These are phyloP conservation scores for Gisinianus flammeolus DNA, from an alignment of 2,888 invertebrate species.

Conservation along the genomic window DNA sequence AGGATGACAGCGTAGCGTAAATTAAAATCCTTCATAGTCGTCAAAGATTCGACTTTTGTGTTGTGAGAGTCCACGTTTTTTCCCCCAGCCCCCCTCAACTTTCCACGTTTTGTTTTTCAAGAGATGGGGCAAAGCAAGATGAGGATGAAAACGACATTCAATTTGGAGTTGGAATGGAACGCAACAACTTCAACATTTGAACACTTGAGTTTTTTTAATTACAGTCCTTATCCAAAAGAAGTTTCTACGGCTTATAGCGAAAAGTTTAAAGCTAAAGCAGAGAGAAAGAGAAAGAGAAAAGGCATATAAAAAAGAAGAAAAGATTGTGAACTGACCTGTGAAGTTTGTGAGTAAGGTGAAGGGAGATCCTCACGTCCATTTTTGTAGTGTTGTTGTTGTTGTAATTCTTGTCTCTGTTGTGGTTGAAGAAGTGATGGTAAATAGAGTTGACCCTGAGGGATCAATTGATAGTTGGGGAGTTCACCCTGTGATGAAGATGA, in stretches of 20 bases:
- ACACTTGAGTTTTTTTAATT: not conserved
- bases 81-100: no score
- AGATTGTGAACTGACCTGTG: constrained; percentile 18
- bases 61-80: no score
- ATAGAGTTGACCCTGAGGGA: constrained; percentile 37
- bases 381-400: not conserved
- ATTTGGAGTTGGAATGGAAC: not conserved
- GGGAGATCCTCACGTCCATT: not conserved
- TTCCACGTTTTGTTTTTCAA: not conserved
- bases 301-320: no score
- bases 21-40: not conserved
- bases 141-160: not conserved
- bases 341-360: constrained; percentile 6
- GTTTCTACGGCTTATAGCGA: no score
- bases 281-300: not conserved
- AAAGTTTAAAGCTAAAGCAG: not conserved
- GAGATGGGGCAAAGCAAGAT: not conserved
- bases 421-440: constrained; percentile 31
- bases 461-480: constrained; percentile 3
- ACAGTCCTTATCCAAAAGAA: no score
- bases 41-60: no score
- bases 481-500: not conserved
- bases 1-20: no score
- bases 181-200: not conserved
- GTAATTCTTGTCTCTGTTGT: no score